Conservation (phyloP, 1,140 invertebrate genomes). For the Cherax destructor region DNA sequence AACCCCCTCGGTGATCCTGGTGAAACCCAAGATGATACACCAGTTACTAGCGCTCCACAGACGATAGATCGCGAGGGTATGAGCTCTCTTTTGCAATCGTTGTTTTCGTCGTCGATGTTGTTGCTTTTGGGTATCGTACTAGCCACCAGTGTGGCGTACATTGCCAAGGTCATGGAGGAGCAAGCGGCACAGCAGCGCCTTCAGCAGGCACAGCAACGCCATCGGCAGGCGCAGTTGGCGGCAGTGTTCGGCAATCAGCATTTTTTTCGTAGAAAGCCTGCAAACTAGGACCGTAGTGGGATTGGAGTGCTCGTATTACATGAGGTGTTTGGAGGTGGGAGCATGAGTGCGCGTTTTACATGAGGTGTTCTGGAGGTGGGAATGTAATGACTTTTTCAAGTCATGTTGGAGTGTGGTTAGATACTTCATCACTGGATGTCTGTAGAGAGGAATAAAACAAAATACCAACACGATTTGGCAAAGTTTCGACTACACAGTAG, state of each 20-base stretch:
- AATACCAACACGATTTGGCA: no score
- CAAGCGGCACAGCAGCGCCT: constrained; percentile 53
- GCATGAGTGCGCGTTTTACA: no score
- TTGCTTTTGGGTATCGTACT: constrained; percentile 51
- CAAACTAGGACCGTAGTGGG: no score
- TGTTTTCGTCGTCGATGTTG: constrained; percentile 54
- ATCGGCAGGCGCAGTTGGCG: constrained; percentile 38
- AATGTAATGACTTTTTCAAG: no score
- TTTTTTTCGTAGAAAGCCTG: neutral
- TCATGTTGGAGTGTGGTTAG: no score
- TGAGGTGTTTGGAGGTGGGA: no score
- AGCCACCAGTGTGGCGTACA: constrained; percentile 53
- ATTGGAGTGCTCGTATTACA: no score
- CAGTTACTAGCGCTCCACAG: neutral
- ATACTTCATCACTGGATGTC: no score
- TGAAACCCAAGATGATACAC: neutral
- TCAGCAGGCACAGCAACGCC: constrained; percentile 46
- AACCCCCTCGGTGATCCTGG: constrained; percentile 5
- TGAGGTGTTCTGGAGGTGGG: no score
- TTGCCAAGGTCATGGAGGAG: constrained; percentile 63
- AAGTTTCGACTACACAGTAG: no score
- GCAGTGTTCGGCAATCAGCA: neutral
- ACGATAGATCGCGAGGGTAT: constrained; percentile 17
- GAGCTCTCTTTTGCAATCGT: constrained; percentile 43
- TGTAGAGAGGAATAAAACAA: no score